Conservation (phyloP, 2,797 vertebrate species). For the Cygnus olor region DNA sequence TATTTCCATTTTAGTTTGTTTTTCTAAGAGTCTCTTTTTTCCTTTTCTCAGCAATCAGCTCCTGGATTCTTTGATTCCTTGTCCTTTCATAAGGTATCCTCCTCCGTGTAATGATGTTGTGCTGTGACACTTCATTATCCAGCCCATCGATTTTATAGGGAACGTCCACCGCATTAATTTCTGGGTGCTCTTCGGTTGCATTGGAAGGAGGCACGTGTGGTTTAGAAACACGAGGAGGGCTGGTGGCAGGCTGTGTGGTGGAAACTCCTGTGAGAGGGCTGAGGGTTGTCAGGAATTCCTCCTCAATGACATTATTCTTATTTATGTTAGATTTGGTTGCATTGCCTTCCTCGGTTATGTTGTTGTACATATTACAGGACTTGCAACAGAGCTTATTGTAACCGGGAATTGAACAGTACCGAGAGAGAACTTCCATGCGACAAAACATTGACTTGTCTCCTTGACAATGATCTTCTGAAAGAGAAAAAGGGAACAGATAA, state of each 20-base stretch:
- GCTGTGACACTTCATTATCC: slow-evolving; percentile 85
- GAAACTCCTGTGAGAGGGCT: slow-evolving; percentile 10
- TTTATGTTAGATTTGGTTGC: background rate
- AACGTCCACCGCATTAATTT: slow-evolving; percentile 87
- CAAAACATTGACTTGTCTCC: slow-evolving; percentile 95
- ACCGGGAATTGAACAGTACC: slow-evolving; percentile 89
- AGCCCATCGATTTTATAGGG: slow-evolving; percentile 76
- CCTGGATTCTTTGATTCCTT: slow-evolving; percentile 94
- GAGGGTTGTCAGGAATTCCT: slow-evolving; percentile 74
- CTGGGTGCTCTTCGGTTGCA: slow-evolving; percentile 79
- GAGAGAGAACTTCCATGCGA: slow-evolving; percentile 89
- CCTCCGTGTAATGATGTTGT: slow-evolving; percentile 87
- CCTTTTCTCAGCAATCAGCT: slow-evolving; percentile 91
- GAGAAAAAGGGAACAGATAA: slow-evolving; percentile 80
- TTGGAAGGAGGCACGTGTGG: slow-evolving; percentile 44
- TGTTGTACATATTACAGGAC: slow-evolving; percentile 82
- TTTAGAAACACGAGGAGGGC: slow-evolving; percentile 43
- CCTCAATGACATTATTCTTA: slow-evolving; percentile 78
- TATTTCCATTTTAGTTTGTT: slow-evolving; percentile 78
- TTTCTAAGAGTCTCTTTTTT: slow-evolving; percentile 82
- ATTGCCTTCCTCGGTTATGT: slow-evolving; percentile 40
- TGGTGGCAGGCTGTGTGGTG: slow-evolving; percentile 36
- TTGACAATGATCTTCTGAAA: slow-evolving; percentile 91
- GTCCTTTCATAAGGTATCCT: slow-evolving; percentile 88
- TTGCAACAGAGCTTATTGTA: slow-evolving; percentile 93